Base-by-base conservation (phyloP, 2,888 invertebrate genomes). In the Colletes collaris region DNA sequence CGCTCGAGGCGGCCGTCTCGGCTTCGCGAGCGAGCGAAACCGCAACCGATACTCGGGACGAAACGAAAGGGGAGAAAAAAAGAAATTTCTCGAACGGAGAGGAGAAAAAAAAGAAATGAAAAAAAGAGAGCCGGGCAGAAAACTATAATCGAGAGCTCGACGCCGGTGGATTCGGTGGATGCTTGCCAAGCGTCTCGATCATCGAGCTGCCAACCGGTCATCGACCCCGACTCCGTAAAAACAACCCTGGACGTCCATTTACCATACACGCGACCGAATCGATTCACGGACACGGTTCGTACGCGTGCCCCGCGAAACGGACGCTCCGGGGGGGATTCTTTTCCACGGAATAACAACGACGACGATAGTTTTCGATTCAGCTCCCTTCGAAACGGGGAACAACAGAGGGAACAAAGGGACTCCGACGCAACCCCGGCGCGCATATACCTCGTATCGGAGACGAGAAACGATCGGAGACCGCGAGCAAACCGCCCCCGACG, bases 151-250 rank as follows among this genome's bases (percentile, higher is more conserved):
- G 40, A 68, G 40, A 68, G 76, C 46, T 4, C 65, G 60, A 70
- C 64, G n/a, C n/a, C 27, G 40, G 63, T 27, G 11, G 68, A 40
- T 76, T 63, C 58, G 59, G 52, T 80, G 77, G 78, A 83, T 11
- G 60, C 8, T 49, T 80, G 83, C 82, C 83, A 82, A 60, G 50
- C 13, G 64, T 82, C 63, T 79, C 73, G 76, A 76, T 78, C 62
- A 69, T 81, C 59, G 50, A 58, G 55, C 66, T 62, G 66, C 53
- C 60, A 69, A 60, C 44, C 58, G 83, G 76, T 82, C 79, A 35
- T 19, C 66, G 79, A 82, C 67, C 82, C 46, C 60, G 16, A 11
- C 49, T 60, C 27, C 64, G 70, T 64, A 44, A 68, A 76, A 81
- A 67, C 70, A 77, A 27, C 60, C 37, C 44, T 46, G 35, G 40